Base-by-base conservation (phyloP, 2,797 vertebrate genomes). In the Spinibarbus caldwelli region DNA sequence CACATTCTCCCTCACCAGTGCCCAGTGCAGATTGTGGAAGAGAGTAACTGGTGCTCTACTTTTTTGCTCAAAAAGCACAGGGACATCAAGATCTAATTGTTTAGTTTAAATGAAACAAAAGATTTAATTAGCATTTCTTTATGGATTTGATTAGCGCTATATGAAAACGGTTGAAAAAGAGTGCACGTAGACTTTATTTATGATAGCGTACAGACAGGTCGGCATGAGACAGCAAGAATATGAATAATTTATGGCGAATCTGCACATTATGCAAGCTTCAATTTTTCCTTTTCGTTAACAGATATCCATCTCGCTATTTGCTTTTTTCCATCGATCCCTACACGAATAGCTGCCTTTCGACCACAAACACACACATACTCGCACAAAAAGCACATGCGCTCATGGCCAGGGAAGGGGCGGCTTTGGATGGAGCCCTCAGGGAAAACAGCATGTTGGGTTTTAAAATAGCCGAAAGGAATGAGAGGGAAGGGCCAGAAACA, bases 251-350 rank as follows among this genome's bases (percentile, higher is more conserved):
- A 96, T 95, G 93, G 95, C 93, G 94, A 94, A 82, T 82, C 96
- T 96, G 96, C 96, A 97, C 97, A 97, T 96, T 96, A 95, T 96
- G 95, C 96, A 96, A 95, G 93, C 93, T 23, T 95, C 96, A 93
- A 95, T 95, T 95, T 96, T 96, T 94, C 94, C 91, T 93, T 89
- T 54, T 78, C 38, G 90, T 90, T 91, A 86, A 89, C 91, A 90
- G 91, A 89, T 86, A 79, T 86, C 89, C 92, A 89, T 90, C 91
- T 93, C 92, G 92, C 94, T 86, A 36, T 87, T 83, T 52, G 70
- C 66, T 38, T 82, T 64, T 88, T 81, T 90, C 87, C 68, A 86
- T 68, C 43, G 86, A 86, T 83, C 84, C 80, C 83, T 34, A 71
- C 78, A 87, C 81, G 73, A 86, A 80, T 82, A 91, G 92, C 70